These are phyloP conservation scores for Melanerpes formicivorus DNA, from an alignment of 2,113 vertebrate species.

Conservation along the genomic window DNA sequence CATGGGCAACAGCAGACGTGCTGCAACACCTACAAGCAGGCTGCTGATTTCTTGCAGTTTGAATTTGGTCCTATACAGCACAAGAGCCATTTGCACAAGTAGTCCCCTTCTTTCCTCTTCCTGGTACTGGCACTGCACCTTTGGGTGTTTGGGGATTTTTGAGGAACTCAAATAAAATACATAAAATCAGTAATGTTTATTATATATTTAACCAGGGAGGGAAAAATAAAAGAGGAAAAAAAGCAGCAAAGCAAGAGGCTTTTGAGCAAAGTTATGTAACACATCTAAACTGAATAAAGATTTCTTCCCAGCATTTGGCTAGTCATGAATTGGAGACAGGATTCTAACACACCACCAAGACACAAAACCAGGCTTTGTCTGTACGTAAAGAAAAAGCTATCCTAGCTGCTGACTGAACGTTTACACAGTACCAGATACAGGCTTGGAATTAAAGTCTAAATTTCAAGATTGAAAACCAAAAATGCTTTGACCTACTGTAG, in stretches of 20 bases:
- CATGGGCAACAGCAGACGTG: conserved; percentile 18
- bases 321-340: neutral
- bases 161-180: neutral
- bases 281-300: neutral
- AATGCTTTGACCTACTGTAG: neutral
- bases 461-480: neutral
- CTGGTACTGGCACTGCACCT: neutral
- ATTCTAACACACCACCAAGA: neutral
- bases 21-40: neutral
- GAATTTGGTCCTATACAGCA: neutral
- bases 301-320: conserved; percentile 11
- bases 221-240: neutral
- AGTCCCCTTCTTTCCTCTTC: neutral
- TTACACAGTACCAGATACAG: neutral
- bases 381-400: neutral
- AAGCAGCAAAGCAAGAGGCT: neutral
- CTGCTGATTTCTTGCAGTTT: neutral
- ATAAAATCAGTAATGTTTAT: neutral
- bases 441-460: conserved; percentile 13
- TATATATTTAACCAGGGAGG: neutral
- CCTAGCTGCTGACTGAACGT: neutral
- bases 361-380: neutral
- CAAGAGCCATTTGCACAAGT: neutral
- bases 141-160: neutral
- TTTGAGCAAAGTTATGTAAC: neutral